A percentile compares a stretch with the other conserved stretches of the same genome.
Conservation (phyloP, 1,140 invertebrate species). For the Venturia canescens region DNA sequence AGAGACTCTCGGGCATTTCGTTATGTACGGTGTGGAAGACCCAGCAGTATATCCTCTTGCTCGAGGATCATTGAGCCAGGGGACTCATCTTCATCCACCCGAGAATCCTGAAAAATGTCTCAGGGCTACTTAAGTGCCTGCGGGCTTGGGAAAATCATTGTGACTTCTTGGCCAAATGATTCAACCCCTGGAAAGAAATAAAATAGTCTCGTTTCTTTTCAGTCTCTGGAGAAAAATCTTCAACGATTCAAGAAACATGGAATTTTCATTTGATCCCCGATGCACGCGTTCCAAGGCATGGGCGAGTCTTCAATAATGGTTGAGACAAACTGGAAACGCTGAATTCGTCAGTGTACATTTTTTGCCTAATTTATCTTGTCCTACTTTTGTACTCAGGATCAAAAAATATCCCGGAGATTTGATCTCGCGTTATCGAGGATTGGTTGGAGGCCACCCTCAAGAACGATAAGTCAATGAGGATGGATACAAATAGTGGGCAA, state of each 20-base stretch:
- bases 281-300: no score
- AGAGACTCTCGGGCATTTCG: background rate
- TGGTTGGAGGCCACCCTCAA: constrained; percentile 13
- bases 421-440: constrained; percentile 34
- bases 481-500: constrained; percentile 36
- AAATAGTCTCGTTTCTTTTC: background rate
- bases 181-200: background rate
- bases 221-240: background rate
- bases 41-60: background rate
- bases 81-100: constrained; percentile 15
- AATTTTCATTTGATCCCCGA: no score
- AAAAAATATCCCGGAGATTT: background rate
- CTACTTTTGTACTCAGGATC: background rate
- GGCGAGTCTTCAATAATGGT: no score
- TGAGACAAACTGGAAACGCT: no score
- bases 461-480: constrained; percentile 38
- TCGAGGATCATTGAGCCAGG: background rate
- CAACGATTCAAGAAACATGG: no score
- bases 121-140: background rate
- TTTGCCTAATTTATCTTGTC: background rate
- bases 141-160: background rate
- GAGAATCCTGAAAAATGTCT: constrained; percentile 3
- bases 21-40: background rate
- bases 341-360: background rate
- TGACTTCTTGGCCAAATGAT: background rate